Evolutionary conservation across 2,113 vertebrate species (phyloP), one percentile per base, ranked within the genome.

Genomic region (Dryoscopus gambensis): DNA sequence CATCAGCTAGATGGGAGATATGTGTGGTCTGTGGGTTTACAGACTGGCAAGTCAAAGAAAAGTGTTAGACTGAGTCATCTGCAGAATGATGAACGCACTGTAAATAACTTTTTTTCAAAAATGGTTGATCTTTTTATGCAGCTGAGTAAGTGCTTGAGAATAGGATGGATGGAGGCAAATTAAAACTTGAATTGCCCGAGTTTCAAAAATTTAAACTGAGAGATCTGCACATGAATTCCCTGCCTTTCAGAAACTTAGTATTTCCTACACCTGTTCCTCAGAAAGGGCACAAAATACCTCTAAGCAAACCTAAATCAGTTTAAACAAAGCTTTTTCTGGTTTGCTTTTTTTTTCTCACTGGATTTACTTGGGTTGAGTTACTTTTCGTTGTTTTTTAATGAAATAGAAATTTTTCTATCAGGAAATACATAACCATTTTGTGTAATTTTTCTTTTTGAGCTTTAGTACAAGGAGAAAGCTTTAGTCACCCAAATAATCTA

Each of bases 21-120:
- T 24, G 67, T 94, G 90, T 92, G 82, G 86, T 94, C 94, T 95
- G 91, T 89, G 93, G 91, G 65, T 91, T 95, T 92, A 42, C 60
- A 87, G 87, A 52, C 55, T 24, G 37, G 53, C 69, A 89, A 93
- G 57, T 35, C 39, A 90, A 88, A 89, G 53, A 84, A 84, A 90
- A 83, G 73, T 70, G 60, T 68, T 68, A 91, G 44, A 74, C 49
- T 90, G 91, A 92, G 65, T 95, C 91, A 94, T 53, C 65, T 64
- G 69, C 39, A 73, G 52, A 68, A 78, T 12, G 56, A 84, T 63
- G 42, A 87, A 71, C 35, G 62, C n/a, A 49, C 15, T 40, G 60
- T 81, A 89, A 86, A 42, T n/a, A 83, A 40, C 4, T 22, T 44
- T 55, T 80, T 69, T 47, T 42, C 47, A 49, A 60, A 77, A 87